Conservation (phyloP, 2,113 vertebrate species). For the Bettongia penicillata region DNA sequence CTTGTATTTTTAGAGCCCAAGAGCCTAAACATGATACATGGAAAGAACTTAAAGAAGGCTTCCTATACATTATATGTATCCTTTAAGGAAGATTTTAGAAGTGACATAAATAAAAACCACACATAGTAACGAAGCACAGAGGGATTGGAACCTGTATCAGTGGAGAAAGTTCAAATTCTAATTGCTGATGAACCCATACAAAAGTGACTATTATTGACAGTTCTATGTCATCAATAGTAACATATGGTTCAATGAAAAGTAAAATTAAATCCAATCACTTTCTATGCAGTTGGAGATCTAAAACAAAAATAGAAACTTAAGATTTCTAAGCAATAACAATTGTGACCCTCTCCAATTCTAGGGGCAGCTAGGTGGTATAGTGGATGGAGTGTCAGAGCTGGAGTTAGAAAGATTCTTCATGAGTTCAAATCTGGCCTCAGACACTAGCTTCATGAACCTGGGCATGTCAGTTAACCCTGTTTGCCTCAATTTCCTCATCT, state of each 20-base stretch:
- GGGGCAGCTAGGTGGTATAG: neutral
- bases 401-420: neutral
- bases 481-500: too few species aligned
- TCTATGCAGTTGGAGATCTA: neutral
- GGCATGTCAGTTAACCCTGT: too few species aligned
- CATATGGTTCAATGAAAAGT: neutral
- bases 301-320: neutral
- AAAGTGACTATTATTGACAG: neutral
- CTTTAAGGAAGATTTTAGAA: neutral
- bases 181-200: neutral
- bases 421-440: too few species aligned
- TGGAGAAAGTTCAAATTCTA: neutral
- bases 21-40: neutral
- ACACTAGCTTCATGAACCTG: too few species aligned
- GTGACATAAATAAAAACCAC: neutral
- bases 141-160: neutral
- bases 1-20: neutral
- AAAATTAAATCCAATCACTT: neutral
- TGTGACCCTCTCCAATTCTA: neutral
- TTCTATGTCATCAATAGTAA: neutral
- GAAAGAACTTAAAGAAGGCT: too few species aligned
- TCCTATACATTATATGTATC: neutral
- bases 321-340: neutral
- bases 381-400: neutral
- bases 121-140: neutral